Evolutionary conservation across 2,113 vertebrate genomes (phyloP).

Genomic region (Oophaga pumilio): DNA sequence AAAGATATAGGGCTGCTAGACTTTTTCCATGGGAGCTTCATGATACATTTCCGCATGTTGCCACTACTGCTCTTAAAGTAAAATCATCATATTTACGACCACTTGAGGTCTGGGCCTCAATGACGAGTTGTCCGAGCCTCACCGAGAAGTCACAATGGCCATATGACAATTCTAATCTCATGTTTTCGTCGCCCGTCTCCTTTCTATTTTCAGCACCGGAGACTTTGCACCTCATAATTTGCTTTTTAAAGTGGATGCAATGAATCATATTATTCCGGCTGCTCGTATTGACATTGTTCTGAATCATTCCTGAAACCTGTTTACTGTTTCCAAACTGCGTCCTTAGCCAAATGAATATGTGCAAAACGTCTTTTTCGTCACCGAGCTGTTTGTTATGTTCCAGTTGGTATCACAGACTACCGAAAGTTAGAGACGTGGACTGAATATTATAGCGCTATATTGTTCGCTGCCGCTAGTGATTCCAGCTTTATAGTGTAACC

Average conservation of each 20-base stretch:
- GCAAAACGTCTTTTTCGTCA: constrained; percentile 15
- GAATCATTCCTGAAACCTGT: constrained; percentile 40
- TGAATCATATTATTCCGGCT: neutral
- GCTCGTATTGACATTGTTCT: constrained; percentile 14
- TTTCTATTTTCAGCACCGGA: constrained; percentile 6
- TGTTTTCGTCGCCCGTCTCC: neutral
- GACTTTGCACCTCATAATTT: constrained; percentile 10
- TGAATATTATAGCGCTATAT: neutral
- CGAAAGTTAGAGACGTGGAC: constrained; percentile 5
- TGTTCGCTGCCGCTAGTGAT: neutral
- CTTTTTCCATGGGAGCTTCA: neutral
- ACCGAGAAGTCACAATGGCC: neutral
- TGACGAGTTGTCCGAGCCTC: neutral
- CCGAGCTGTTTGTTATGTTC: constrained; percentile 12
- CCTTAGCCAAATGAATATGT: constrained; percentile 23
- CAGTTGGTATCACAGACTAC: constrained; percentile 9
- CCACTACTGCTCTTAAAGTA: neutral
- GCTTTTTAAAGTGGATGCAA: constrained; percentile 8
- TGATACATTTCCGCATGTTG: neutral
- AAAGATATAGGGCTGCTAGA: too few relatives aligned
- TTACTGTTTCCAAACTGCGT: constrained; percentile 5
- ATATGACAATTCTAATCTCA: neutral
- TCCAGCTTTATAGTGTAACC: neutral
- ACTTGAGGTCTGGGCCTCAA: neutral
- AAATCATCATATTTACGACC: neutral